Base-by-base conservation (phyloP, 2,797 vertebrate genomes). In the Sebastes vulpes region DNA sequence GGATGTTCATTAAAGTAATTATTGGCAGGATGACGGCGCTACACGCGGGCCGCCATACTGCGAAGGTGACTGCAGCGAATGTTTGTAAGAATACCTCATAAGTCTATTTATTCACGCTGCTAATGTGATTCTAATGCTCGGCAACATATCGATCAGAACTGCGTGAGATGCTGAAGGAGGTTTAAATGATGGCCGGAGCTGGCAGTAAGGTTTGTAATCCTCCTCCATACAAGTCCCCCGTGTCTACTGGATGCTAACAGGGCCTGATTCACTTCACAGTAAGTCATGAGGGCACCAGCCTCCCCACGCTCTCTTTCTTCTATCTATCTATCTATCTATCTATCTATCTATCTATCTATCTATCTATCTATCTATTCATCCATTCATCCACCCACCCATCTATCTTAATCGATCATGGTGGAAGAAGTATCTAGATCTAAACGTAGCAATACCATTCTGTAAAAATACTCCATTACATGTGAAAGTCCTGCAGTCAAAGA, bases 1-100 rank as follows among this genome's bases (percentile, higher is more conserved):
- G 75, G 61, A 75, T 31, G 87, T 89, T 90, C 85, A 91, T 89
- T 89, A 84, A 68, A 88, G 82, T 79, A 28, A 86, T 86, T 84
- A 88, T 79, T 53, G 79, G 71, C 77, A 70, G 42, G 42, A 28
- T 31, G 65, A 26, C 10, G 16, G 42, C 1, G 14, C 48, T 1
- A 31, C n/a, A 21, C 3, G 8, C 26, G 0, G 42, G 69, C 53
- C 48, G 10, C 21, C 42, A 42, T 42, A 42, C 29, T 20, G 53
- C 1, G 11, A 67, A 67, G 64, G 66, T 4, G 71, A 72, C 78
- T 59, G 77, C 77, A 67, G 71, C 1, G 58, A 72, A 68, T 75
- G 81, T 79, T 59, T 50, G 20, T 58, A 65, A 11, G 65, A 53
- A 71, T 74, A 73, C 64, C 56, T 72, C 32, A n/a, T 26, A 6